Conservation (phyloP, 53 echinoderm and acorn worm species). For the Paracentrotus lividus region DNA sequence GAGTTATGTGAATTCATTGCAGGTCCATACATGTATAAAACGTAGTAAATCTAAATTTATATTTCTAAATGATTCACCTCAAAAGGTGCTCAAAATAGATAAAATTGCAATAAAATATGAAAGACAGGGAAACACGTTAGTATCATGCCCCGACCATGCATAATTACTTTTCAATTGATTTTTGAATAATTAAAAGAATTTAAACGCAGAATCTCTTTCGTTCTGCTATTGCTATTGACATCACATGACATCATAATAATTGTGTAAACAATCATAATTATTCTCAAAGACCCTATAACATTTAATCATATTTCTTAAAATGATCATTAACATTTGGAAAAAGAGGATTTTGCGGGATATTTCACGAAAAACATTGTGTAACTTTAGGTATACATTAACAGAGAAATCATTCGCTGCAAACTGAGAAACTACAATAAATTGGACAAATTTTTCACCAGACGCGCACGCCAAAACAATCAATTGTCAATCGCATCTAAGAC, state of each 20-base stretch:
- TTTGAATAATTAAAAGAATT: neutral
- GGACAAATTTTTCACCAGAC: slow-evolving; percentile 64
- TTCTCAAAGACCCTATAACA: neutral
- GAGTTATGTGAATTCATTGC: slow-evolving; percentile 43
- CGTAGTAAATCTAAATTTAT: neutral
- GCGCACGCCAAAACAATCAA: slow-evolving; percentile 70
- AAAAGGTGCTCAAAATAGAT: slow-evolving; percentile 46
- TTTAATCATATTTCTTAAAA: neutral
- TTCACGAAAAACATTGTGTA: slow-evolving; percentile 6
- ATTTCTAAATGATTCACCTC: slow-evolving; percentile 10
- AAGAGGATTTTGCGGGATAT: neutral
- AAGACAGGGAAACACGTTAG: slow-evolving; percentile 25
- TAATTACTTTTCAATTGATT: neutral
- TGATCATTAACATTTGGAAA: no score
- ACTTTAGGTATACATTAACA: slow-evolving; percentile 25
- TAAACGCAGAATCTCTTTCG: neutral
- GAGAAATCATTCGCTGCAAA: slow-evolving; percentile 24
- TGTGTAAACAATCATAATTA: neutral
- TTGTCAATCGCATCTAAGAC: slow-evolving; percentile 56
- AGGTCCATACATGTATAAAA: neutral
- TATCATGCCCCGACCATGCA: slow-evolving; percentile 51
- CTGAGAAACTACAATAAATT: neutral
- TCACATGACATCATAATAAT: neutral
- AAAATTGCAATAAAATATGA: slow-evolving; percentile 26
- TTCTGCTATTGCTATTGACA: neutral